Percentiles rank a stretch among this genome's conserved stretches.
phyloP scores from a whole-genome alignment of 2,797 vertebrate genomes.

The Ceryle rudis region DNA sequence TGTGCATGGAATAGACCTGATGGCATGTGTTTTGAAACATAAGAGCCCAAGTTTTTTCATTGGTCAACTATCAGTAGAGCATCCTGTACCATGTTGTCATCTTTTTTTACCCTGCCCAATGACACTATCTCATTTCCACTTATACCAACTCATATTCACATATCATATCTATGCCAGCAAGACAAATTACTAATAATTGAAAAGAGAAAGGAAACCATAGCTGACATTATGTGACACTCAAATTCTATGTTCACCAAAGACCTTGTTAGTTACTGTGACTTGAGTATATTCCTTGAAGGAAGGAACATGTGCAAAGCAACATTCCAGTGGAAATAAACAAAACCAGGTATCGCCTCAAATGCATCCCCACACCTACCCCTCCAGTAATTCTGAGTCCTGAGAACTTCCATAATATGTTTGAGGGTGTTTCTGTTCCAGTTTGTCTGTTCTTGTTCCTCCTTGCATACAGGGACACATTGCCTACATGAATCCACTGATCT shows the following conservation, averaged over 20 bases:
- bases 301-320: not conserved
- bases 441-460: not conserved
- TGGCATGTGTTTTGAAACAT: not conserved
- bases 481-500: not conserved
- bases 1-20: not conserved
- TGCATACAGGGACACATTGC: not conserved
- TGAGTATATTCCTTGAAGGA: not conserved
- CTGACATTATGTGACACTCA: not conserved
- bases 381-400: not conserved
- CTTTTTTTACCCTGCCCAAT: not conserved
- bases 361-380: not conserved
- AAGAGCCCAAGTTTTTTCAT: not conserved
- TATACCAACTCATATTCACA: not conserved
- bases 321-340: not conserved
- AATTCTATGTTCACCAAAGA: not conserved
- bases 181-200: not conserved
- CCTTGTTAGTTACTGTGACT: not conserved
- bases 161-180: not conserved
- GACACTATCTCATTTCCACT: not conserved
- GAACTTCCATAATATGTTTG: not conserved
- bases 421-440: not conserved
- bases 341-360: accelerated
- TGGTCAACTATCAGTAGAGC: not conserved
- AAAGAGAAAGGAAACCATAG: not conserved
- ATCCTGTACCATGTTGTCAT: not conserved